Base-by-base conservation (phyloP, 1,140 invertebrate genomes). In the Caenorhabditis brenneri region DNA sequence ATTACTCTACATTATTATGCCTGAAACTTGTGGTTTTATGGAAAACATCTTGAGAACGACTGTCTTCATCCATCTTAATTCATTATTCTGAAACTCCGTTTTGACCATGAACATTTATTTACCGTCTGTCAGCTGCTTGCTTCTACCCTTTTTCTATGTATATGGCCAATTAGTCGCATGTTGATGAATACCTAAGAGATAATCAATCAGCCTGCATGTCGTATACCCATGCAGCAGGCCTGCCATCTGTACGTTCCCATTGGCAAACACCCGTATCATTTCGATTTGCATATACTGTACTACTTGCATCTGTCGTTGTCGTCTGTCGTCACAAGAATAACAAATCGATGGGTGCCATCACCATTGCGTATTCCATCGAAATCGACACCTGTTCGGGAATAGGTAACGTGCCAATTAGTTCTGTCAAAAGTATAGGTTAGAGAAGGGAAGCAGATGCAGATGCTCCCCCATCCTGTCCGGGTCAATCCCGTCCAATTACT, bases 231-330 rank as follows among this genome's bases (percentile, higher is more conserved):
- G 36, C 65, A 74, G 65, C 65, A 42, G 65, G 65, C 65, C 33
- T 2, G n/a, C 65, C 65, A 74, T 74, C 65, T 74, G 65, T 74
- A 74, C 65, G 36, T 42, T 31, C 36, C 65, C 65, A 42, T 74
- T 42, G 36, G 36, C 65, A 74, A 74, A 74, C 36, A 74, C 27
- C 65, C 65, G 36, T 74, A 74, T 74, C 65, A 74, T 74, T 74
- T 74, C 65, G 36, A 74, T 74, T 74, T 74, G 65, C 65, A 74
- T 74, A 74, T 42, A 74, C 65, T 74, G 65, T 74, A 74, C 65
- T 74, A 74, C 65, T 74, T 74, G 65, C 65, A 74, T 74, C 65
- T 74, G 65, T 74, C 65, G 65, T 74, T 7, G 36, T 22, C n/a
- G 65, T 42, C 65, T 74, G 65, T 74, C 65, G 65, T 74, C 36